These are phyloP conservation scores for Centropristis striata DNA, from an alignment of 2,113 vertebrate genomes.

Conservation along the genomic window DNA sequence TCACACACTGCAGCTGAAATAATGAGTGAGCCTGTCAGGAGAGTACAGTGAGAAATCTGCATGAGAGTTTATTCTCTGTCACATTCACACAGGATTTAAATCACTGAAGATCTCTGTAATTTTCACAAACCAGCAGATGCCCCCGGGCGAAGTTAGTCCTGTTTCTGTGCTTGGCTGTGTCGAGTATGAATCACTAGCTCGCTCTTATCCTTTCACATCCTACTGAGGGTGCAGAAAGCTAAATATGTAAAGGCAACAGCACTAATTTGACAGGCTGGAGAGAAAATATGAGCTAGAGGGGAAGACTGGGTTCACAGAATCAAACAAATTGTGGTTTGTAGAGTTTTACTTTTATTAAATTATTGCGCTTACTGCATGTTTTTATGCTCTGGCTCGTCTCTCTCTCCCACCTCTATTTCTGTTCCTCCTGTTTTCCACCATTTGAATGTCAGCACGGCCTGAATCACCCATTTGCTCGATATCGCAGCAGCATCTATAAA, in stretches of 20 bases:
- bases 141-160: neutral
- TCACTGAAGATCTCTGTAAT: constrained; percentile 2
- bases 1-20: neutral
- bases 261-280: neutral
- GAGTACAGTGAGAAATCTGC: neutral
- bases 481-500: constrained; percentile 6
- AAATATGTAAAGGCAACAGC: constrained; percentile 7
- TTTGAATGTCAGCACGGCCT: constrained; percentile 14
- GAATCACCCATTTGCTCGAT: constrained; percentile 26
- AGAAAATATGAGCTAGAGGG: neutral
- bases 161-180: neutral
- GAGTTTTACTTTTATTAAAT: neutral
- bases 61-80: neutral
- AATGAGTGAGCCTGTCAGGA: too few relatives aligned
- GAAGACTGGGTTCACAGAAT: neutral
- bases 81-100: constrained; percentile 15
- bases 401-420: constrained; percentile 1
- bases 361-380: neutral
- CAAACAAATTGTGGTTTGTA: neutral
- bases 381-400: neutral
- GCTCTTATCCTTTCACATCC: constrained; percentile 2
- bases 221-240: constrained; percentile 4
- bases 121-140: neutral
- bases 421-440: neutral
- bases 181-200: neutral